These are phyloP conservation scores for Dione vanillae DNA, from an alignment of 2,888 invertebrate species.

Conservation along the genomic window DNA sequence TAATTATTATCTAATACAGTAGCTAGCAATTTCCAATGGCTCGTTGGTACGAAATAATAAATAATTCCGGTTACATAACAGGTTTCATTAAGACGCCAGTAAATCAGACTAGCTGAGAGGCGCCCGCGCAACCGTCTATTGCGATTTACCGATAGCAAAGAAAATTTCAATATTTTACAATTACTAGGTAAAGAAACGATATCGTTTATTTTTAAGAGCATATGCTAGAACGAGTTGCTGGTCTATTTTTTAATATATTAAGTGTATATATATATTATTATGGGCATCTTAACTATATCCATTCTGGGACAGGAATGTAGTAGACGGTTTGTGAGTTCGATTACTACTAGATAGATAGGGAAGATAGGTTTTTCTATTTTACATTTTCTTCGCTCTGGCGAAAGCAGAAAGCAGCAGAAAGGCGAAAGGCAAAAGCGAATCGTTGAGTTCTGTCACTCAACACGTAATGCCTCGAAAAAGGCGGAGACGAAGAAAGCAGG, in stretches of 20 bases:
- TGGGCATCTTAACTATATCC: too few species aligned
- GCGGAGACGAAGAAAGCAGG: too few species aligned
- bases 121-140: constrained; percentile 63
- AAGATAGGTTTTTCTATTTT: too few species aligned
- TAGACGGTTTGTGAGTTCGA: too few species aligned
- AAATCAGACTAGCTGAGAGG: constrained; percentile 79
- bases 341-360: too few species aligned
- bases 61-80: constrained; percentile 82
- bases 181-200: constrained; percentile 21
- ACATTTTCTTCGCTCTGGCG: too few species aligned
- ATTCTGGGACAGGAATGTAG: too few species aligned
- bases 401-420: too few species aligned
- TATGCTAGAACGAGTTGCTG: not conserved
- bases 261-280: too few species aligned
- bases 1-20: constrained; percentile 78
- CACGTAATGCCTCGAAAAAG: too few species aligned
- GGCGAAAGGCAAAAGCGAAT: too few species aligned
- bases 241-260: not conserved
- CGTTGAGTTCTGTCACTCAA: too few species aligned
- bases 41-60: constrained; percentile 79
- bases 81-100: constrained; percentile 81
- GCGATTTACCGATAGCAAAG: constrained; percentile 62
- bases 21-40: constrained; percentile 67
- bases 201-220: not conserved
- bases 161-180: constrained; percentile 43